A percentile compares a stretch with the other conserved stretches of the same genome.
Evolutionary conservation across 2,797 vertebrate species (phyloP).

Genomic region (Hoplostethus atlanticus): DNA sequence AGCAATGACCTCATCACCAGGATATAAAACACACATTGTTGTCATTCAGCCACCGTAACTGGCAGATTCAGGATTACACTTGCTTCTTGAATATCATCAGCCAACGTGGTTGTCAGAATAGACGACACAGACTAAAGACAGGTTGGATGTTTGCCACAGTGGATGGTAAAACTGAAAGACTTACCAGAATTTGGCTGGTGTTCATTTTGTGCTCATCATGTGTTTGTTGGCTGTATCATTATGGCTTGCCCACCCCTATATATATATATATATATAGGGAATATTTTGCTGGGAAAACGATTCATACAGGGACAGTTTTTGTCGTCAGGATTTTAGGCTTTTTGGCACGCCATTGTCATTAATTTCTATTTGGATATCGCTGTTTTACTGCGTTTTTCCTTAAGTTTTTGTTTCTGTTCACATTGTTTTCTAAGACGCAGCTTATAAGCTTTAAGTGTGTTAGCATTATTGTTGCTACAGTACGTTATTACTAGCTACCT

Average conservation of each 20-base stretch:
- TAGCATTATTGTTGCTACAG: background rate
- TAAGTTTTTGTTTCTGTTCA: too few species aligned
- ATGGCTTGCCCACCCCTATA: background rate
- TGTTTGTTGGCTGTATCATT: background rate
- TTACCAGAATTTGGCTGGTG: too few species aligned
- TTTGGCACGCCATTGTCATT: background rate
- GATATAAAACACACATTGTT: background rate
- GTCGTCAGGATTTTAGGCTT: background rate
- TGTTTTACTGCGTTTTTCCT: background rate
- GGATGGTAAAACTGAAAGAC: background rate
- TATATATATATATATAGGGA: background rate
- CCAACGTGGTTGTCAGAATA: background rate
- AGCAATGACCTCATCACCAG: too few species aligned
- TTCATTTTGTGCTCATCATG: background rate
- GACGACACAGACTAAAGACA: background rate
- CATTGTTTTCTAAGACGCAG: background rate
- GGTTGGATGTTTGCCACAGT: background rate
- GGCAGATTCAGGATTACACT: background rate
- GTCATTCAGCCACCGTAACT: background rate
- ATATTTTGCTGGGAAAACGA: background rate
- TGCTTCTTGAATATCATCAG: background rate
- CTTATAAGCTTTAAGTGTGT: background rate
- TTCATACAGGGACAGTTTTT: background rate
- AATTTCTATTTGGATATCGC: background rate
- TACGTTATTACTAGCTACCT: background rate